Conservation (phyloP, 1,140 invertebrate genomes). For the Nasonia giraulti region DNA sequence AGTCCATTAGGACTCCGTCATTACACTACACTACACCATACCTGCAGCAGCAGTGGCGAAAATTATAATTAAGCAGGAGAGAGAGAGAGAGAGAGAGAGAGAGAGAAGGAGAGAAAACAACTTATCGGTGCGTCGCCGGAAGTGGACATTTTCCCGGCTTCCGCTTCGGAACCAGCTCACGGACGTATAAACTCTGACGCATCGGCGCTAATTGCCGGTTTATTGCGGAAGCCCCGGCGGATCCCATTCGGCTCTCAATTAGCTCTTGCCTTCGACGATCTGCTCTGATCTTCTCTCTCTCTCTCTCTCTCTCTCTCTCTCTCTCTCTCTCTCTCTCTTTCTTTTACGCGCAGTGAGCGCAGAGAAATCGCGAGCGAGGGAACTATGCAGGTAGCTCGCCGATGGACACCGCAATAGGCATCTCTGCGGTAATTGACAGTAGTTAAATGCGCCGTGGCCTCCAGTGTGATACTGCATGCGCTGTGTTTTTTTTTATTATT, state of each 20-base stretch:
- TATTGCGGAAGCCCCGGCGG: slow-evolving; percentile 60
- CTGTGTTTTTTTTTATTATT: background rate
- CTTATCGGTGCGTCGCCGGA: slow-evolving; percentile 51
- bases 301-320: too few relatives aligned
- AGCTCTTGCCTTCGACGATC: slow-evolving; percentile 45
- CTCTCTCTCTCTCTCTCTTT: background rate
- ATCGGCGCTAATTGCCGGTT: slow-evolving; percentile 60
- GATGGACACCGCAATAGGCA: background rate
- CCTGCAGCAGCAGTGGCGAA: background rate
- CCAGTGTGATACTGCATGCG: too few relatives aligned
- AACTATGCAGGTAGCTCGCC: background rate
- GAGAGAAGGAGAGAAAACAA: background rate
- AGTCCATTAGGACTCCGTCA: background rate
- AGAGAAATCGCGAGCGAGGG: background rate
- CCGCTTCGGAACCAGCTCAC: slow-evolving; percentile 67
- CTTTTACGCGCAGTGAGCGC: too few relatives aligned
- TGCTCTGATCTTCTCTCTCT: background rate
- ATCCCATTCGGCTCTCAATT: slow-evolving; percentile 60
- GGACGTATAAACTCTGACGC: slow-evolving; percentile 65
- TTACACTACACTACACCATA: background rate
- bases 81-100: background rate
- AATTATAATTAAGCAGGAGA: background rate
- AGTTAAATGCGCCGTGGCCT: too few relatives aligned
- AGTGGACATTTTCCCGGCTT: slow-evolving; percentile 61
- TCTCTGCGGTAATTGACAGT: background rate